Percentiles rank a stretch among this genome's conserved stretches.
Evolutionary conservation across 2,888 invertebrate species (phyloP).

Genomic region (Leptinotarsa peninsularis): DNA sequence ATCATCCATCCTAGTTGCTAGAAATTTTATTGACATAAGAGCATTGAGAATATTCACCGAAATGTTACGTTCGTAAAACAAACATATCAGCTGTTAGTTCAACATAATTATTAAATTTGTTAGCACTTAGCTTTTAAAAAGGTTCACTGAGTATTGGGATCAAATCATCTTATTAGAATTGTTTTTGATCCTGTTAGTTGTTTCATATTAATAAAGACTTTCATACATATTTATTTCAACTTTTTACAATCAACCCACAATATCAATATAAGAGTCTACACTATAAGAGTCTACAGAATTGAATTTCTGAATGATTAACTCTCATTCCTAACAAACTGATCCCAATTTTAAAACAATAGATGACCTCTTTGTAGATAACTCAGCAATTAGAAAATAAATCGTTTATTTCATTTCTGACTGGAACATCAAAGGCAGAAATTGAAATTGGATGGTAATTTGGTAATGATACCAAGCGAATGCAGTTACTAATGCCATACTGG

Average conservation of each 20-base stretch:
- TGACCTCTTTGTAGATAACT: conserved; percentile 18
- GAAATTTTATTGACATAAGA: not conserved
- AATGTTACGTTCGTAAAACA: no score
- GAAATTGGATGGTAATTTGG: conserved; percentile 46
- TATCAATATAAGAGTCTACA: no score
- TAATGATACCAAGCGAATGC: conserved; percentile 36
- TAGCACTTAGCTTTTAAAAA: no score
- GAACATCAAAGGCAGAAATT: conserved; percentile 47
- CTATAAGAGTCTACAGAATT: not conserved
- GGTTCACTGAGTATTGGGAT: no score
- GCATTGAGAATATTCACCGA: no score
- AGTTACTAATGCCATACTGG: conserved; percentile 36
- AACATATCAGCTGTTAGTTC: no score
- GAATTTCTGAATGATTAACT: not conserved
- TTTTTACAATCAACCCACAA: no score
- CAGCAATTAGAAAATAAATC: conserved; percentile 26
- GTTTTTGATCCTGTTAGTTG: no score
- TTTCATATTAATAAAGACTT: no score
- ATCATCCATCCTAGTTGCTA: not conserved
- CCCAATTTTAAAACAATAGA: conserved; percentile 5
- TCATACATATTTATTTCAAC: no score
- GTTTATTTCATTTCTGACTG: conserved; percentile 40
- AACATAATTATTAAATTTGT: no score
- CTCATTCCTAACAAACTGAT: not conserved
- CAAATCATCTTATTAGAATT: no score